These are phyloP conservation scores for Holcopasites calliopsidis DNA, from an alignment of 1,140 invertebrate genomes.

Conservation along the genomic window DNA sequence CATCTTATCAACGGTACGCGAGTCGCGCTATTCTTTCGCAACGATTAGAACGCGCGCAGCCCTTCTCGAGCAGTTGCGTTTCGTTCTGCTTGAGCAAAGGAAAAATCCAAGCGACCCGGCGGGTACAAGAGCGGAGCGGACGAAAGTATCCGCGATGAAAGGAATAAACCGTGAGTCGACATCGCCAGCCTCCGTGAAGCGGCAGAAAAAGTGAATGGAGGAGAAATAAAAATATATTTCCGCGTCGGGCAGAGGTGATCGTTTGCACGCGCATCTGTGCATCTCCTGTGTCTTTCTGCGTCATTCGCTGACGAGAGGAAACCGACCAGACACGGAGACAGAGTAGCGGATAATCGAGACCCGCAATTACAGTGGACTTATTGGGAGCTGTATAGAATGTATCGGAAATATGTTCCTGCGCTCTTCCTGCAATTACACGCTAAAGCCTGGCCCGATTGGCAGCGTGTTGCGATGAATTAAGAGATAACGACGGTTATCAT, in stretches of 20 bases:
- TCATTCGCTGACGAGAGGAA: neutral
- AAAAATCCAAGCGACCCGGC: conserved; percentile 4
- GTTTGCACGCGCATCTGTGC: neutral
- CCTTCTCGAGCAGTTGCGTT: conserved; percentile 10
- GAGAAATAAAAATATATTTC: neutral
- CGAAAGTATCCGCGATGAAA: conserved; percentile 45
- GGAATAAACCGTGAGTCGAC: conserved; percentile 29
- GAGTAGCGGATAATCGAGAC: conserved; percentile 1
- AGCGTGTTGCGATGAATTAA: no score
- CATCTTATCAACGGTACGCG: no score
- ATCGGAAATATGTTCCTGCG: no score
- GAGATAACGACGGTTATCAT: no score
- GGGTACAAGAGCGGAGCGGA: conserved; percentile 15
- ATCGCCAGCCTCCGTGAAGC: neutral
- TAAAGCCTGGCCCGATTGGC: no score
- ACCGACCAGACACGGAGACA: neutral
- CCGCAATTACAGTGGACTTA: neutral
- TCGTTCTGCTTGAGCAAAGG: conserved; percentile 6
- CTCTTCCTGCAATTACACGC: no score
- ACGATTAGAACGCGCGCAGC: no score
- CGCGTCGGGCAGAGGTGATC: neutral
- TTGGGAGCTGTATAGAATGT: no score
- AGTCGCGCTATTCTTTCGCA: no score
- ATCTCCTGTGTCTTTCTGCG: neutral
- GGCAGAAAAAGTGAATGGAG: neutral